These are phyloP conservation scores for Amphiprion clarkii DNA, from an alignment of 2,797 vertebrate genomes.

Conservation along the genomic window DNA sequence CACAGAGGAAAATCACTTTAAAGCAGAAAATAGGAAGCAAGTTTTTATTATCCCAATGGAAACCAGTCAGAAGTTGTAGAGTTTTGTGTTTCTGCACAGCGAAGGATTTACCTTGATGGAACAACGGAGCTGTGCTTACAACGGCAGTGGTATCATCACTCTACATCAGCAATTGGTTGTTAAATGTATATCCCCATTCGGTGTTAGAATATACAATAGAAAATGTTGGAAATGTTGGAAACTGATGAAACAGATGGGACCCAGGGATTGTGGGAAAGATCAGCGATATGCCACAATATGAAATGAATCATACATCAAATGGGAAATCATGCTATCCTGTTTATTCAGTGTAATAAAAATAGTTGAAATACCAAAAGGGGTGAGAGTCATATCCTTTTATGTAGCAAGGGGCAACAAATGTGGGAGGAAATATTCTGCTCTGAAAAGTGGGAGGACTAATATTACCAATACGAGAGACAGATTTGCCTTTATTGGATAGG, in stretches of 20 bases:
- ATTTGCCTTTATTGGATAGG: neutral
- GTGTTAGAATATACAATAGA: neutral
- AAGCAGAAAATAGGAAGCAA: conserved; percentile 4
- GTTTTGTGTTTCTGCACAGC: neutral
- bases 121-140: neutral
- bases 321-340: conserved; percentile 24
- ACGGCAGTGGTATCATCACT: neutral
- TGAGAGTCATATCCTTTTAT: neutral
- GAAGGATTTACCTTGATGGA: neutral
- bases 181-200: neutral
- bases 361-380: neutral
- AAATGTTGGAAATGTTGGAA: conserved; percentile 24
- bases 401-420: neutral
- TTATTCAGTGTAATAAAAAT: conserved; percentile 4
- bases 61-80: conserved; percentile 1
- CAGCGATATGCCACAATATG: conserved; percentile 8
- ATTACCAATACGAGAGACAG: conserved; percentile 5
- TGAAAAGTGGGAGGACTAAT: conserved; percentile 3
- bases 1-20: conserved; percentile 6
- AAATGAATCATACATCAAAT: conserved; percentile 28
- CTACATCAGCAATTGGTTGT: neutral
- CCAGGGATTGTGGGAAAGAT: neutral
- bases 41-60: conserved; percentile 1
- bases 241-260: neutral
- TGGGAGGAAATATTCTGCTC: conserved; percentile 8